Evolutionary conservation across 1,140 invertebrate genomes (phyloP), one percentile per base, ranked within the genome.

Genomic region (Hyphantria cunea): DNA sequence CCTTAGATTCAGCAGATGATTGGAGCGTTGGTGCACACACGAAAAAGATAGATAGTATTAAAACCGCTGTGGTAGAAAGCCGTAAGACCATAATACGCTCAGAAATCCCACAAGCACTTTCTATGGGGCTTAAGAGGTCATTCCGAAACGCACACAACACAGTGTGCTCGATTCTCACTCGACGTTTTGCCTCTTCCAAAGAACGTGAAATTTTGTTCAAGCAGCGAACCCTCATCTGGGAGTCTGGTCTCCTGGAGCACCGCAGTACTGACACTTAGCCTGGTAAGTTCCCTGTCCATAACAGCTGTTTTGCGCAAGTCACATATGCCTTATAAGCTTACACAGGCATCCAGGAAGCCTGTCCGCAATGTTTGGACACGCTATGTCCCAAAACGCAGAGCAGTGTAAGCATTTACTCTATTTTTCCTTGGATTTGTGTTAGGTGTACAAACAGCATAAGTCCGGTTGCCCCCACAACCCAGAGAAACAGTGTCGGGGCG

Each of bases 241-340:
- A 71, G 37, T 14, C 68, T 39, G 32, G 54, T 66, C 52, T 71
- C 68, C 45, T 71, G 68, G 13, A 71, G 48, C 9, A 55, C 68
- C 6, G 50, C 54, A n/a, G 67, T 60, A 5, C 11, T 10, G 11
- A 71, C 44, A 15, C 62, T 55, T 3, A 72, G 51, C 10, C 53
- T 60, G 0, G 3, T 10, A 4, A 72, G 34, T 12, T 72, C 61
- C 9, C 17, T 10, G 17, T 73, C 66, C 25, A 72, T 68, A 6
- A 66, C 17, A 33, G 66, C 41, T 33, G 66, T 73, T 56, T 72
- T 68, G 17, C 64, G 60, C 25, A 63, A 62, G 14, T 60, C 42
- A 53, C 34, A 37, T 10, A 45, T 48, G 49, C 54, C 33, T 6
- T 32, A 12, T 3, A 9, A 42, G n/a, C 42, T 59, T 55, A 42